Evolutionary conservation across 2,113 vertebrate genomes (phyloP).

Genomic region (Dascyllus trimaculatus): DNA sequence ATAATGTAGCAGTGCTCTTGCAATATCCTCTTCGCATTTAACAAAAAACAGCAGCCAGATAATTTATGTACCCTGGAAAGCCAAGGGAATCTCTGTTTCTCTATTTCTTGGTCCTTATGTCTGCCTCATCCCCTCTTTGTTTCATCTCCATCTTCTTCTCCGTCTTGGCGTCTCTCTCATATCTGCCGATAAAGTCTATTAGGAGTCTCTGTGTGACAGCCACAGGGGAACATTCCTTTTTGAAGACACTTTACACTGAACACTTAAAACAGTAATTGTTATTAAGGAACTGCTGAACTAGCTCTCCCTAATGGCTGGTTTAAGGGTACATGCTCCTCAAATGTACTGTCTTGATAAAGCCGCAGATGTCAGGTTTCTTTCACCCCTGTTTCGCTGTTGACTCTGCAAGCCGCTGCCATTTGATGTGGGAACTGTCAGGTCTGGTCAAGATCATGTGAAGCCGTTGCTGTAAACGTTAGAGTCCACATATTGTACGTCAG

Average conservation of each 20-base stretch:
- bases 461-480: slow-evolving; percentile 1
- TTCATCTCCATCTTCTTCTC: slow-evolving; percentile 47
- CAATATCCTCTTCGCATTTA: slow-evolving; percentile 37
- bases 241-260: slow-evolving; percentile 55
- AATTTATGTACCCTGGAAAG: slow-evolving; percentile 46
- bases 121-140: slow-evolving; percentile 25
- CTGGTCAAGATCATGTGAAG: slow-evolving; percentile 17
- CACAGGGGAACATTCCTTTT: slow-evolving; percentile 61
- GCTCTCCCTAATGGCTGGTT: slow-evolving; percentile 42
- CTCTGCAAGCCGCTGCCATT: not conserved
- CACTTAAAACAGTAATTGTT: slow-evolving; percentile 58
- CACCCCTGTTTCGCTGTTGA: slow-evolving; percentile 20
- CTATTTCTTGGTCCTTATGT: slow-evolving; percentile 20
- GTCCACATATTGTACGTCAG: slow-evolving; percentile 5
- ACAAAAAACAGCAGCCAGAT: slow-evolving; percentile 44
- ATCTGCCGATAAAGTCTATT: slow-evolving; percentile 65
- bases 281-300: slow-evolving; percentile 50
- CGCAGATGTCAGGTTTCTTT: slow-evolving; percentile 8
- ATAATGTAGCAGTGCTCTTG: slow-evolving; percentile 31
- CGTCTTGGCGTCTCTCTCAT: slow-evolving; percentile 31
- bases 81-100: slow-evolving; percentile 37
- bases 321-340: slow-evolving; percentile 29
- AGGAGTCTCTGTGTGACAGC: slow-evolving; percentile 50
- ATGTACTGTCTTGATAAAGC: slow-evolving; percentile 33
- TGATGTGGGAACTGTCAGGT: slow-evolving; percentile 2